Evolutionary conservation across 2,113 vertebrate species (phyloP), one percentile per base, ranked within the genome.

Genomic region (Megalops atlanticus): DNA sequence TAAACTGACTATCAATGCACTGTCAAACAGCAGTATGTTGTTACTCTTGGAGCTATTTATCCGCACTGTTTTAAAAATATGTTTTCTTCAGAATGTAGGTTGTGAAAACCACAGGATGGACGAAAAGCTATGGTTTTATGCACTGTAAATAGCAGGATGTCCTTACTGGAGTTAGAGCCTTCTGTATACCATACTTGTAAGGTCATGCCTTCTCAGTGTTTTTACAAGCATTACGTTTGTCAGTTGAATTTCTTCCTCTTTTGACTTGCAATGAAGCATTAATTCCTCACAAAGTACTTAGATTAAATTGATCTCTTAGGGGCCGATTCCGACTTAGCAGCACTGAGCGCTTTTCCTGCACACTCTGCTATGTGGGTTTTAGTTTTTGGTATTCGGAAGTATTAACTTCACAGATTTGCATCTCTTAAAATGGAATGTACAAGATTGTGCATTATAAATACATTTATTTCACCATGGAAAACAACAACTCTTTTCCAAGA

Each of bases 271-370:
- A 35, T 47, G 64, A 78, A 83, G 75, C 38, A 45, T n/a, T 49
- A 64, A 40, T 72, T 81, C 64, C 58, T n/a, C 18, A 72, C 69
- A 72, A 78, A 82, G 47, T n/a, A 49, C 68, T 82, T 76, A 68
- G 82, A 87, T 82, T 85, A 79, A 82, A 77, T 69, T 68, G 85
- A 79, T 79, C 74, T 76, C 76, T 52, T 6, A 49, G 54, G n/a
- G n/a, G n/a, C n/a, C n/a, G n/a, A n/a, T n/a, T n/a, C n/a, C n/a
- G n/a, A n/a, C n/a, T n/a, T n/a, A n/a, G n/a, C n/a, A n/a, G n/a
- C n/a, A n/a, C n/a, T n/a, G n/a, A n/a, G n/a, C n/a, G n/a, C n/a
- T n/a, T n/a, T n/a, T n/a, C n/a, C n/a, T n/a, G n/a, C n/a, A n/a
- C n/a, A n/a, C n/a, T n/a, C n/a, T n/a, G n/a, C n/a, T n/a, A n/a